Conservation (phyloP, 2,113 vertebrate genomes). For the Cervus canadensis region DNA sequence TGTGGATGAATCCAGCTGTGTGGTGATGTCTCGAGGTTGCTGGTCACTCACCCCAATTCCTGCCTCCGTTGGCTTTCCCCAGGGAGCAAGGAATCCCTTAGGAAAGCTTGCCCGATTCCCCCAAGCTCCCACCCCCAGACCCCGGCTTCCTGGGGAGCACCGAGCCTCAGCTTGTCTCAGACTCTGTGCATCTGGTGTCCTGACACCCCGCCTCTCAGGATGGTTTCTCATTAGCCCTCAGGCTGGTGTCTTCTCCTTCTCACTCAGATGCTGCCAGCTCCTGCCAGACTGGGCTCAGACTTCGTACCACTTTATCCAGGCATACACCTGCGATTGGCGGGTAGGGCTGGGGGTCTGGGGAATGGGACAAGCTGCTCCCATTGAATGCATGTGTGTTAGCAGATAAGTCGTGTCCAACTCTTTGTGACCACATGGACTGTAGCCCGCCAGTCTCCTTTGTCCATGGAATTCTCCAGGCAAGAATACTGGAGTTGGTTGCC, state of each 20-base stretch:
- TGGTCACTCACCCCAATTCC: rapidly evolving
- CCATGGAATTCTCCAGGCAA: neutral
- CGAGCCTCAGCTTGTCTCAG: rapidly evolving
- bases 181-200: neutral
- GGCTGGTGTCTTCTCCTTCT: neutral
- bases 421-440: neutral
- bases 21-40: rapidly evolving
- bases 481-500: neutral
- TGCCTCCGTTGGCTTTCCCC: rapidly evolving
- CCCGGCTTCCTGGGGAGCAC: rapidly evolving
- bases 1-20: rapidly evolving
- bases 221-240: neutral
- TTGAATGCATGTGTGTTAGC: neutral
- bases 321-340: rapidly evolving
- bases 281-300: neutral
- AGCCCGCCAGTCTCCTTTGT: neutral
- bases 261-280: neutral
- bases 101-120: rapidly evolving
- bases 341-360: neutral
- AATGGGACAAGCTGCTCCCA: neutral
- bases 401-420: neutral
- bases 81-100: neutral
- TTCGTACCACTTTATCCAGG: too few species aligned
- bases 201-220: neutral
- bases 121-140: rapidly evolving